Evolutionary conservation across 2,888 invertebrate species (phyloP).

Genomic region (Meliscaeva auricollis): DNA sequence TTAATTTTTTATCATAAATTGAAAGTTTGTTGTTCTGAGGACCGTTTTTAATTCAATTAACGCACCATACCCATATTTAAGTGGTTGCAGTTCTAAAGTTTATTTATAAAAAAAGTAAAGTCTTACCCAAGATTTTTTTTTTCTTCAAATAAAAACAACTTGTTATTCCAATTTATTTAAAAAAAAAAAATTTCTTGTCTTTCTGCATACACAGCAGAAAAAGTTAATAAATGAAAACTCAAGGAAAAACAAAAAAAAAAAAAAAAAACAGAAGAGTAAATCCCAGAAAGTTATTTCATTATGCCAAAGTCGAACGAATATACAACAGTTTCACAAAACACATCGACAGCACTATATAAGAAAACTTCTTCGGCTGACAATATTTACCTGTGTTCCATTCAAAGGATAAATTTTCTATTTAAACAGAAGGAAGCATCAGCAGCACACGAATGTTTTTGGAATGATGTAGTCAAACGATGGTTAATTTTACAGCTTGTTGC

Average conservation of each 20-base stretch:
- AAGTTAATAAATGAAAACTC: slow-evolving; percentile 13
- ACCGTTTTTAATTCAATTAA: too few species aligned
- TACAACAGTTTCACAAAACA: not conserved
- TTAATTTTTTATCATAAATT: too few species aligned
- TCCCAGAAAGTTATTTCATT: slow-evolving; percentile 30
- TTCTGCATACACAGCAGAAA: not conserved
- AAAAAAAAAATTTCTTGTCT: not conserved
- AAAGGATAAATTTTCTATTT: slow-evolving; percentile 27
- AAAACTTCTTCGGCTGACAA: slow-evolving; percentile 24
- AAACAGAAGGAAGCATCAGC: not conserved
- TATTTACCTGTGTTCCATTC: slow-evolving; percentile 23
- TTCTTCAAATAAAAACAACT: too few species aligned
- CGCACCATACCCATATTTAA: too few species aligned
- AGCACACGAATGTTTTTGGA: not conserved
- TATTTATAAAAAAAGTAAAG: too few species aligned
- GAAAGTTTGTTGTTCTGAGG: too few species aligned
- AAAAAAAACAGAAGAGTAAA: not conserved
- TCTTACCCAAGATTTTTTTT: too few species aligned
- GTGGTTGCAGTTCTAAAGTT: too few species aligned
- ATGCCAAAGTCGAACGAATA: not conserved
- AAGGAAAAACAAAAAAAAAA: not conserved
- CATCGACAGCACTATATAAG: slow-evolving; percentile 15
- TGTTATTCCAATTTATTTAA: slow-evolving; percentile 1
- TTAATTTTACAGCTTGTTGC: slow-evolving; percentile 31
- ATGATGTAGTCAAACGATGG: slow-evolving; percentile 8